A percentile compares a stretch with the other conserved stretches of the same genome.
phyloP scores from a whole-genome alignment of 2,888 invertebrate genomes.

The Drosophila subquinaria region DNA sequence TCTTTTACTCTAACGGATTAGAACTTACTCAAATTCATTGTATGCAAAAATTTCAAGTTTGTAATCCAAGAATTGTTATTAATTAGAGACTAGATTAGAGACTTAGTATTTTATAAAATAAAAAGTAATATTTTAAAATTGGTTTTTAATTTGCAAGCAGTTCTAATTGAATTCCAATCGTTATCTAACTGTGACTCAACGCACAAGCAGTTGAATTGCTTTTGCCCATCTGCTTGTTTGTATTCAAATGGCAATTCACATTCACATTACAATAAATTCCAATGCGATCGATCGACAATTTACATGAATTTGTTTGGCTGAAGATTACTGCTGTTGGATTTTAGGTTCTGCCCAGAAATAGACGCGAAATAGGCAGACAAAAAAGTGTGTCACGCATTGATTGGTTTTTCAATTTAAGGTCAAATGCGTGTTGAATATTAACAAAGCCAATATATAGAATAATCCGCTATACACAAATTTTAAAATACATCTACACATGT shows the following conservation, averaged over 20 bases:
- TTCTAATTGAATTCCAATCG: too few species aligned
- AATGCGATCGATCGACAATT: constrained; percentile 50
- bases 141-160: background rate
- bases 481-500: too few species aligned
- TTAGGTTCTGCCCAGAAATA: constrained; percentile 41
- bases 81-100: too few species aligned
- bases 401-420: constrained; percentile 66
- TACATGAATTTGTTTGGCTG: constrained; percentile 29
- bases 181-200: background rate
- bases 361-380: constrained; percentile 44
- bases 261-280: constrained; percentile 65
- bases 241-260: constrained; percentile 28
- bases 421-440: constrained; percentile 54
- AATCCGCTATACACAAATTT: background rate
- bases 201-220: background rate
- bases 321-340: constrained; percentile 39
- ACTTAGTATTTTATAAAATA: too few species aligned
- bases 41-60: background rate
- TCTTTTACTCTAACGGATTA: background rate
- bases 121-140: background rate
- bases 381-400: constrained; percentile 37
- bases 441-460: constrained; percentile 16
- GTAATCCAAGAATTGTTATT: too few species aligned
- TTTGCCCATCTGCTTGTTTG: background rate
- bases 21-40: background rate